Percentiles rank a stretch among this genome's conserved stretches.
phyloP scores from a whole-genome alignment of 2,888 invertebrate species.

The Macrosiphum euphorbiae region DNA sequence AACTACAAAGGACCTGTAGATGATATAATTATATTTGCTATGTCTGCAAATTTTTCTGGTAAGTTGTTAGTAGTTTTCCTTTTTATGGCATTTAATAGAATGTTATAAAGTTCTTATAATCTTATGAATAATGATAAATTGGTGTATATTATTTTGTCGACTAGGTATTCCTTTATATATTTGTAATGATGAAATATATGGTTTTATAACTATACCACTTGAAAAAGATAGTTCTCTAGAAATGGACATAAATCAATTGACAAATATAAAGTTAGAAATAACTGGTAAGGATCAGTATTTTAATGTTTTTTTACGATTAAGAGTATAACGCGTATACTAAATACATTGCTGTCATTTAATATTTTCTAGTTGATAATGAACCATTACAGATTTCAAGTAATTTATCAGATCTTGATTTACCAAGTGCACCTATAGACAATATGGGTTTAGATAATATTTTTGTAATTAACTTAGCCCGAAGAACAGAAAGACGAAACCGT shows the following conservation, averaged over 20 bases:
- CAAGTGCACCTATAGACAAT: constrained; percentile 73
- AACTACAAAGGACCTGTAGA: constrained; percentile 85
- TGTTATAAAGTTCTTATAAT: neutral
- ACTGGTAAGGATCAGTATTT: constrained; percentile 48
- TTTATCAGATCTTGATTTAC: constrained; percentile 38
- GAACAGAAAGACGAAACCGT: constrained; percentile 82
- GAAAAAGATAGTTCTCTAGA: constrained; percentile 77
- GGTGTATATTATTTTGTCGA: neutral
- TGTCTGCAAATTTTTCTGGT: constrained; percentile 81
- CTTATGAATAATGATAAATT: neutral
- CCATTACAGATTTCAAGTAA: constrained; percentile 49
- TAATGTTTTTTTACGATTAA: no score
- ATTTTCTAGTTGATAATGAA: constrained; percentile 50
- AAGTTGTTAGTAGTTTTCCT: constrained; percentile 65
- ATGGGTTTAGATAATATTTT: constrained; percentile 85
- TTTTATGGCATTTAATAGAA: constrained; percentile 32
- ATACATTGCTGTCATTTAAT: neutral
- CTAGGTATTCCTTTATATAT: constrained; percentile 78
- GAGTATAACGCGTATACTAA: neutral
- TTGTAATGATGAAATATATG: constrained; percentile 86
- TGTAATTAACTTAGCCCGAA: constrained; percentile 90
- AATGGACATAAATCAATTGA: constrained; percentile 80
- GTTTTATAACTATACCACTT: constrained; percentile 85
- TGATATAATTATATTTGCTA: constrained; percentile 93
- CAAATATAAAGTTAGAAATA: constrained; percentile 82